Evolutionary conservation across 1,140 invertebrate genomes (phyloP), one percentile per base, ranked within the genome.

Genomic region (Eumeta japonica): DNA sequence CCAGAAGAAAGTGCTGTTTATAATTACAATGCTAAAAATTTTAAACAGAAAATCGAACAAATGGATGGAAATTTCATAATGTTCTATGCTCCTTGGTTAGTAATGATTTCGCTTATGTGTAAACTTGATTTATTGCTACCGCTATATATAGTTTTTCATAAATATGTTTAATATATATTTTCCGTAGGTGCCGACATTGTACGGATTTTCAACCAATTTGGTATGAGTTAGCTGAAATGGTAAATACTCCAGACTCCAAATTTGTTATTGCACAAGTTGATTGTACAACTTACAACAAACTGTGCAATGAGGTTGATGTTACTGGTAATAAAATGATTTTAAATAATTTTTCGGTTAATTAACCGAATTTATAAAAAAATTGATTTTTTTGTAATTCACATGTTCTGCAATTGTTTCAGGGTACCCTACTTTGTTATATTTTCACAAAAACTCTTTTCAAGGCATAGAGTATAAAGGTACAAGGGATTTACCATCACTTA

Each of bases 191-290:
- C 45, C 54, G 57, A 30, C 65, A 67, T 52, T 73, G 66, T 35
- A 65, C 57, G 32, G 57, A 61, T 19, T 73, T 73, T 45, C 45
- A 64, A 24, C 64, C 68, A 15, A 68, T 60, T 43, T 74, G 66
- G 68, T 39, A 49, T 17, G 64, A 63, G 37, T 42, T 74, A 14
- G 68, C 55, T 2, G 60, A 71, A 33, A 46, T 70, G 18, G 53
- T 73, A 9, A 73, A 74, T 35, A 58, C 62, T 24, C 58, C 61
- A 43, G 61, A 58, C n/a, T 71, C 66, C 3, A 63, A 61, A 35
- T 65, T 74, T 49, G 66, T 62, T n/a, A 74, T 74, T 24, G 68
- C 66, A 12, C 62, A 70, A 48, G 58, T 74, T 4, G 68, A 74
- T 37, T 74, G 70, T 36, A 70, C 66, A 27, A 37, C 50, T 38